These are phyloP conservation scores for Heliconius sara DNA, from an alignment of 2,888 invertebrate genomes.

Conservation along the genomic window DNA sequence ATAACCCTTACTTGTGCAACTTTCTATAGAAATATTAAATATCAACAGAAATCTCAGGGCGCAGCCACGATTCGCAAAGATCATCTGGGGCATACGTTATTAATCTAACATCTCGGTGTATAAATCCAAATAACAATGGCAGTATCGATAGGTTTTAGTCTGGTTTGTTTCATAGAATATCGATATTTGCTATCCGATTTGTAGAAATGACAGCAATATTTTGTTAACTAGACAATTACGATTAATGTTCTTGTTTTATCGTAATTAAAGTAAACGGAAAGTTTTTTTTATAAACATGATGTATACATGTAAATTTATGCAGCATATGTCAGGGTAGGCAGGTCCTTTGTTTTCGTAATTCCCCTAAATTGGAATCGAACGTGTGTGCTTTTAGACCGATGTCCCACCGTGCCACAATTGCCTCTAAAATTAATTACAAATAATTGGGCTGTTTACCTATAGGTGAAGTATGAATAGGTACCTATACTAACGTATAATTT, in stretches of 20 bases:
- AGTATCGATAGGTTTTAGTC: conserved; percentile 26
- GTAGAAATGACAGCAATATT: neutral
- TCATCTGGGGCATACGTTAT: conserved; percentile 41
- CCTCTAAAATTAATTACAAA: too few species aligned
- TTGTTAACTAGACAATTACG: too few species aligned
- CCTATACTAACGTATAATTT: neutral
- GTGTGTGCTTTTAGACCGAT: neutral
- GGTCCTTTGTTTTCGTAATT: too few species aligned
- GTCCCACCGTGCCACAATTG: too few species aligned
- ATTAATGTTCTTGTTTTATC: too few species aligned
- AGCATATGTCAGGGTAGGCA: too few species aligned
- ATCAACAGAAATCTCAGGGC: conserved; percentile 32
- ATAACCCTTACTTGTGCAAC: conserved; percentile 4
- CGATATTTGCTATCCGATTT: conserved; percentile 18
- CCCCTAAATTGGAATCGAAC: neutral
- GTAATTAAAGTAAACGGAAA: too few species aligned
- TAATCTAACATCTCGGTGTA: conserved; percentile 42
- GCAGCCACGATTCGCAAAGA: conserved; percentile 41
- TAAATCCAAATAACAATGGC: conserved; percentile 48
- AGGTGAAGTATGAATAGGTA: neutral
- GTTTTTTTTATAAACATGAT: too few species aligned
- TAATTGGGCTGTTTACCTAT: too few species aligned
- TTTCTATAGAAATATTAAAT: conserved; percentile 34
- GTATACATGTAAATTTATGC: too few species aligned
- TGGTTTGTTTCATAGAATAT: conserved; percentile 24